These are phyloP conservation scores for Drosophila nebulosa DNA, from an alignment of 1,140 invertebrate genomes.

Conservation along the genomic window DNA sequence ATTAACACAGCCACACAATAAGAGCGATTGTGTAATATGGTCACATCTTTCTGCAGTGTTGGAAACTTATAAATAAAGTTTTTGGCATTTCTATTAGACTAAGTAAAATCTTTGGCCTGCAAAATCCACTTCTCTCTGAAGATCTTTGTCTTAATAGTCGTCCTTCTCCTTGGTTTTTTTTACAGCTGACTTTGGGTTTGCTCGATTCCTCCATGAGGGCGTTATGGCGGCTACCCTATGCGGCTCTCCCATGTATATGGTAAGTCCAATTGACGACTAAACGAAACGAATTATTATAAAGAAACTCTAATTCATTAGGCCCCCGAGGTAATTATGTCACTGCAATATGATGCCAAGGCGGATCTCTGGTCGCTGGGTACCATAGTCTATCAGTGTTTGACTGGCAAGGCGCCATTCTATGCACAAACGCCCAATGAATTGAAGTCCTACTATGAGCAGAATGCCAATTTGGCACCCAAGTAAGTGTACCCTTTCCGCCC, in stretches of 20 bases:
- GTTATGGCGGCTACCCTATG: slow-evolving; percentile 99
- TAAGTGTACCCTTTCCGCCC: slow-evolving; percentile 82
- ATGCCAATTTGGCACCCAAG: slow-evolving; percentile 96
- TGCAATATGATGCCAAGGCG: slow-evolving; percentile 99
- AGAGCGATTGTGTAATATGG: not conserved
- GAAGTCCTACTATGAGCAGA: slow-evolving; percentile 98
- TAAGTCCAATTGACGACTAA: slow-evolving; percentile 58
- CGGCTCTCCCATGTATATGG: slow-evolving; percentile 99
- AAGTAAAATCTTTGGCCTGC: too few relatives aligned
- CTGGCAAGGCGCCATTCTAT: slow-evolving; percentile 98
- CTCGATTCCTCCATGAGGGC: slow-evolving; percentile 98
- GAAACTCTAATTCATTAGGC: slow-evolving; percentile 86
- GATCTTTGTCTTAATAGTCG: too few relatives aligned
- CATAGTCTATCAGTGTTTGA: slow-evolving; percentile 99
- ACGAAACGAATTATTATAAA: not conserved
- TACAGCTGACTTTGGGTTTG: slow-evolving; percentile 98
- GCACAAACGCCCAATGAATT: slow-evolving; percentile 99
- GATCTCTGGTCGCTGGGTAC: slow-evolving; percentile 99
- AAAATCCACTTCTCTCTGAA: too few relatives aligned
- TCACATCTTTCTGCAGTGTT: not conserved
- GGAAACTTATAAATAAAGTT: too few relatives aligned
- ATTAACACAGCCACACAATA: too few relatives aligned
- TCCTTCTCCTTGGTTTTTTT: not conserved
- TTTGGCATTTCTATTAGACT: too few relatives aligned
- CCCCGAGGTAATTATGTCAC: slow-evolving; percentile 99